phyloP scores from a whole-genome alignment of 2,113 vertebrate species.

The Lynx canadensis region DNA sequence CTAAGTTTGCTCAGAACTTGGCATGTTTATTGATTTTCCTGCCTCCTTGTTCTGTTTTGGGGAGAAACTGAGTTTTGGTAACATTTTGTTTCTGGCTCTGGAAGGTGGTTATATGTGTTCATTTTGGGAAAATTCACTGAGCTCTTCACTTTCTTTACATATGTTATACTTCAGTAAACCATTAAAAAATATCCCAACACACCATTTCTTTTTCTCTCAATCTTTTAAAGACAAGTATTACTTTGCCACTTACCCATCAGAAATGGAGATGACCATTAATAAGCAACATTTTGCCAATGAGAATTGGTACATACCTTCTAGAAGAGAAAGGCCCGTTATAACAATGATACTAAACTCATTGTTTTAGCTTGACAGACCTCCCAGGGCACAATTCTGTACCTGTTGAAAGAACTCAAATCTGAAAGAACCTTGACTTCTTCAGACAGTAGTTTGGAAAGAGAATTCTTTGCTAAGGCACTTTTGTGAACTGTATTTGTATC shows the following conservation, averaged over 20 bases:
- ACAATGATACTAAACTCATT: background rate
- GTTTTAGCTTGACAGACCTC: background rate
- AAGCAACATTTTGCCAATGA: conserved; percentile 3
- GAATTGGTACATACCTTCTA: background rate
- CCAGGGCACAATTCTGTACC: background rate
- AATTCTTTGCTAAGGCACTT: background rate
- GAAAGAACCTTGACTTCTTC: conserved; percentile 8
- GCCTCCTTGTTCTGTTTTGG: background rate
- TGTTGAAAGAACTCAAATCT: background rate
- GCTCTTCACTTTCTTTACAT: background rate
- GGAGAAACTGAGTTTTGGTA: background rate
- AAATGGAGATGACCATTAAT: conserved; percentile 14
- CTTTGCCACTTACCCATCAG: conserved; percentile 1
- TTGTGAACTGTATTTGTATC: background rate
- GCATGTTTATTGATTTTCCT: background rate
- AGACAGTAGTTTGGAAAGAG: background rate
- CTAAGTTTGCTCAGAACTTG: background rate
- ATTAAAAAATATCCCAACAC: background rate
- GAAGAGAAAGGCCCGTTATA: background rate
- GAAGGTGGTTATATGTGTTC: background rate
- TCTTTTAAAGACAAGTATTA: conserved; percentile 51
- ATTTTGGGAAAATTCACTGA: background rate
- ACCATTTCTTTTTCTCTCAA: conserved; percentile 15
- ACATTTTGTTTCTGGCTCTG: background rate
- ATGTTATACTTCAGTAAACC: conserved; percentile 6